These are phyloP conservation scores for Oryzias dopingdopingensis DNA, from an alignment of 2,797 vertebrate genomes.

Conservation along the genomic window DNA sequence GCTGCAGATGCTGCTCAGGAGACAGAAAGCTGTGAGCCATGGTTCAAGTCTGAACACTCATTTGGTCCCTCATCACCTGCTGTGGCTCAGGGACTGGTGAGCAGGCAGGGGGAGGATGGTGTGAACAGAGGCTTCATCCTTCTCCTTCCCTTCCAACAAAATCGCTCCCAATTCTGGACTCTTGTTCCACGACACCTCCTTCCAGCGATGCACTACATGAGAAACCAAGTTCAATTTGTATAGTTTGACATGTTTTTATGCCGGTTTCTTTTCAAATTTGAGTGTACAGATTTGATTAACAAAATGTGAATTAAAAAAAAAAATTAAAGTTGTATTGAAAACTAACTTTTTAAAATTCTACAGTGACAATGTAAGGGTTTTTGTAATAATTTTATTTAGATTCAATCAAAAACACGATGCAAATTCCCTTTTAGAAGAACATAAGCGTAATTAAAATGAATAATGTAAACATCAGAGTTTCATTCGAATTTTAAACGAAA, in stretches of 20 bases:
- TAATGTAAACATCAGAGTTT: too few relatives aligned
- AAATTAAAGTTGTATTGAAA: too few relatives aligned
- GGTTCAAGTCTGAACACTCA: neutral
- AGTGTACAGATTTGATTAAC: too few relatives aligned
- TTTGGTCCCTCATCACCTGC: conserved; percentile 71
- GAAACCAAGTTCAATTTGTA: neutral
- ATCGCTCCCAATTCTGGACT: conserved; percentile 83
- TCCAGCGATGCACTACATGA: conserved; percentile 80
- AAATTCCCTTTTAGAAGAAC: too few relatives aligned
- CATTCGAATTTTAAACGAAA: too few relatives aligned
- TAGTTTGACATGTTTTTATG: neutral
- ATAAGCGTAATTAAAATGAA: too few relatives aligned
- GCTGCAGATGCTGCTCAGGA: conserved; percentile 59
- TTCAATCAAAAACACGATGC: too few relatives aligned
- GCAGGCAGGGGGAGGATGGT: conserved; percentile 83
- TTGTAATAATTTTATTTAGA: too few relatives aligned
- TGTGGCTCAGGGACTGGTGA: conserved; percentile 80
- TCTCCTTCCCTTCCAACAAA: conserved; percentile 83
- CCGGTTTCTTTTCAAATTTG: too few relatives aligned
- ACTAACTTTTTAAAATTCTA: too few relatives aligned
- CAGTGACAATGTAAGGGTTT: too few relatives aligned
- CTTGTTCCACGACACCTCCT: conserved; percentile 79
- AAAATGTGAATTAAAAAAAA: too few relatives aligned
- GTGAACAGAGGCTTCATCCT: conserved; percentile 74
- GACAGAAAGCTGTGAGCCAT: neutral